Percentiles rank a stretch among this genome's conserved stretches.
These are phyloP conservation scores for Burhinus bistriatus DNA, from an alignment of 2,113 vertebrate genomes.

Conservation along the genomic window DNA sequence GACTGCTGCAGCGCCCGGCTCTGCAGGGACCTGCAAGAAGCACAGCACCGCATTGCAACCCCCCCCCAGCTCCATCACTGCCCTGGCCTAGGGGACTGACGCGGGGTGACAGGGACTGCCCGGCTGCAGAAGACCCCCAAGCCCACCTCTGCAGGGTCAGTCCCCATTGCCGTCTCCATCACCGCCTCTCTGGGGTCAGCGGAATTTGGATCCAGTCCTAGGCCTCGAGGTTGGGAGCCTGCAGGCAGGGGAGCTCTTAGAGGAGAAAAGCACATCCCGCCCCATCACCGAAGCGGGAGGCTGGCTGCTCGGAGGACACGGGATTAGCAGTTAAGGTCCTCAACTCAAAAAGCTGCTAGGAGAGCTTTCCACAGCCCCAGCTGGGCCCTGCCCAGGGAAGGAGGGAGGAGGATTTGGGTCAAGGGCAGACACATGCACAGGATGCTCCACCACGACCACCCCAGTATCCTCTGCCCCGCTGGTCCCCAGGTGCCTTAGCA, in stretches of 20 bases:
- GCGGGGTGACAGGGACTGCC: accelerated
- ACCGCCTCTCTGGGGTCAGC: background rate
- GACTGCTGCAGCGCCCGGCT: accelerated
- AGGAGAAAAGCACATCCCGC: background rate
- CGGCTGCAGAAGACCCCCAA: accelerated
- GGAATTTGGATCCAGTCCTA: background rate
- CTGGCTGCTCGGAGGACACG: accelerated
- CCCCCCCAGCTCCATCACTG: background rate
- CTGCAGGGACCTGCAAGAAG: background rate
- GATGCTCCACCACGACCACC: background rate
- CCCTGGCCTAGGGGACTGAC: accelerated
- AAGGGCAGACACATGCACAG: background rate
- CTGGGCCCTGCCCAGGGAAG: background rate
- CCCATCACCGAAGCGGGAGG: background rate
- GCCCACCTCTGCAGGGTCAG: background rate
- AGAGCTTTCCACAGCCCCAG: background rate
- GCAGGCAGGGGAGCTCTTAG: background rate
- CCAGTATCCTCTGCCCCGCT: background rate
- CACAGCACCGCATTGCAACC: background rate
- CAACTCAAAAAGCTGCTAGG: background rate
- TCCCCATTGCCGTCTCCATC: accelerated
- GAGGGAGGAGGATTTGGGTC: background rate
- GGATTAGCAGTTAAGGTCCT: background rate
- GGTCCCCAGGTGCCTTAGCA: background rate
- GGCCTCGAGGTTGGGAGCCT: background rate